Percentiles rank a stretch among this genome's conserved stretches.
phyloP scores from a whole-genome alignment of 2,113 vertebrate genomes.

The Hyla sarda region DNA sequence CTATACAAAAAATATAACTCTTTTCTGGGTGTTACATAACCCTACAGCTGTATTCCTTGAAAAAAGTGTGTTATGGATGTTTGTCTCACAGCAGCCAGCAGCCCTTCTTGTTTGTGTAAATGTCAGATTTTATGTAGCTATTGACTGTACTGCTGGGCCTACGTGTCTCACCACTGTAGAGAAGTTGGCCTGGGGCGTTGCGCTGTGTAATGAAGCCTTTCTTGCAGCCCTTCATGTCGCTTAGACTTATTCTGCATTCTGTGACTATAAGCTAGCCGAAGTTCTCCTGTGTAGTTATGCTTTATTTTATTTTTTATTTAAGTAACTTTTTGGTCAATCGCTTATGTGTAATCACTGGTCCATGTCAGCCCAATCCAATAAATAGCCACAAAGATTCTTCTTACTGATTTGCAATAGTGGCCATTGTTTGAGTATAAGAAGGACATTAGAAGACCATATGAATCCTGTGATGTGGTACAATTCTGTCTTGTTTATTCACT shows the following conservation, averaged over 20 bases:
- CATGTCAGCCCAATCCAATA: constrained; percentile 45
- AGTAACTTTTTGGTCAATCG: constrained; percentile 36
- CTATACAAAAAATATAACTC: background rate
- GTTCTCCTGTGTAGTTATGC: constrained; percentile 54
- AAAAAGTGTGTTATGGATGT: constrained; percentile 61
- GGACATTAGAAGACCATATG: constrained; percentile 45
- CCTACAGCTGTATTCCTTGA: constrained; percentile 54
- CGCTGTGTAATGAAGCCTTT: constrained; percentile 64
- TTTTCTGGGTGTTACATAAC: constrained; percentile 20
- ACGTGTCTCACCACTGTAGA: constrained; percentile 31
- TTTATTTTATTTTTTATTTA: constrained; percentile 18
- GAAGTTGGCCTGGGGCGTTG: constrained; percentile 62
- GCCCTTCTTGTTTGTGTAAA: constrained; percentile 66
- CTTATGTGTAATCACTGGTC: rapidly evolving
- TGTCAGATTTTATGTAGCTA: constrained; percentile 65
- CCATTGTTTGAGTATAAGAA: background rate
- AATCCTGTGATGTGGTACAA: constrained; percentile 54
- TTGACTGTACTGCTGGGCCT: constrained; percentile 62
- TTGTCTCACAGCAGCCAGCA: constrained; percentile 66
- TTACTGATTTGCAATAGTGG: constrained; percentile 62
- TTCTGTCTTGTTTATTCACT: constrained; percentile 40
- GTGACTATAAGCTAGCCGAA: background rate
- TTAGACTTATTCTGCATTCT: constrained; percentile 55
- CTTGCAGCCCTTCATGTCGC: constrained; percentile 62
- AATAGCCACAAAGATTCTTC: constrained; percentile 58